These are phyloP conservation scores for Pteronura brasiliensis DNA, from an alignment of 2,113 vertebrate species.

Conservation along the genomic window DNA sequence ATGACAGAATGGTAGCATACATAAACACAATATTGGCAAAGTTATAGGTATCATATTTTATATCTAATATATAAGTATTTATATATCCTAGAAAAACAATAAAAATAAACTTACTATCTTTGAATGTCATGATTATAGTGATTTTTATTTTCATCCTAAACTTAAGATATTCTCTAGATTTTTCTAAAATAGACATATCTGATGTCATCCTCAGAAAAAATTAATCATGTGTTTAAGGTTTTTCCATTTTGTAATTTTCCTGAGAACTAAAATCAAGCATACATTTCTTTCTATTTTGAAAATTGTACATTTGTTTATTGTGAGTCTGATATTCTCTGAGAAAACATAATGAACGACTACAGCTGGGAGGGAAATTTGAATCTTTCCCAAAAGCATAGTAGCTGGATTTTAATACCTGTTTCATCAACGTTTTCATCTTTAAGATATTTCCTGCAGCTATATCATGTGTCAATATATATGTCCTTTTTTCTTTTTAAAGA, in stretches of 20 bases:
- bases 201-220: neutral
- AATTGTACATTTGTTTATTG: neutral
- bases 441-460: neutral
- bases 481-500: neutral
- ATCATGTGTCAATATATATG: neutral
- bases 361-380: neutral
- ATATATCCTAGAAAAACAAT: neutral
- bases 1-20: neutral
- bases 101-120: neutral
- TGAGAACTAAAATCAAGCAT: neutral
- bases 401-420: neutral
- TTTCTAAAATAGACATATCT: neutral
- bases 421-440: neutral
- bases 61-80: neutral
- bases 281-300: neutral
- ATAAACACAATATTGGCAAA: neutral
- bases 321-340: neutral
- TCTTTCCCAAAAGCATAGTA: neutral
- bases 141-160: neutral
- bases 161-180: neutral
- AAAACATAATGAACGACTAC: neutral
- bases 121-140: neutral
- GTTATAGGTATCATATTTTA: neutral
- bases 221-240: neutral
- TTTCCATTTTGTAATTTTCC: neutral